These are phyloP conservation scores for Pentalonia nigronervosa DNA, from an alignment of 1,140 invertebrate species.

Conservation along the genomic window DNA sequence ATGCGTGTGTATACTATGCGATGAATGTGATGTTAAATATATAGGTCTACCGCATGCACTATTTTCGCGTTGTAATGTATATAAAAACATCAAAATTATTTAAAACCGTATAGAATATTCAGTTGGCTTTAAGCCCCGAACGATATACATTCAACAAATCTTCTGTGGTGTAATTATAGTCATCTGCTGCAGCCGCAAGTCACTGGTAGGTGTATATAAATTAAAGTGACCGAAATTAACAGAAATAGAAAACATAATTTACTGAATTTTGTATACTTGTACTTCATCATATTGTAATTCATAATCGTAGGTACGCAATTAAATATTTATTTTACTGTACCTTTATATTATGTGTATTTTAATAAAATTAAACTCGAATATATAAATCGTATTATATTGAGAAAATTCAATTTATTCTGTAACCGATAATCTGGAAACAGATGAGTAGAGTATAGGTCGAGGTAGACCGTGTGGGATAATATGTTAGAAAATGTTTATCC, in stretches of 20 bases:
- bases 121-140: not conserved
- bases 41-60: not conserved
- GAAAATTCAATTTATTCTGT: not conserved
- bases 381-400: not conserved
- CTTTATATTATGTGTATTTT: not conserved
- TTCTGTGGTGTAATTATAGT: not conserved
- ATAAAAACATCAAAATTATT: not conserved
- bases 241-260: not conserved
- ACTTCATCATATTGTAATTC: not conserved
- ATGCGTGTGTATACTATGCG: not conserved
- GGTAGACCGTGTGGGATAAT: not conserved
- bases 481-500: not conserved
- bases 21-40: not conserved
- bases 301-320: not conserved
- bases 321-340: not conserved
- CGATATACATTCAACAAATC: no score
- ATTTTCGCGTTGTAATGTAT: not conserved
- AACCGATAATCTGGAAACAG: not conserved
- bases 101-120: not conserved
- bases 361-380: not conserved
- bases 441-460: not conserved
- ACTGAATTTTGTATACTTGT: no score
- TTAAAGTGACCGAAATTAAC: not conserved
- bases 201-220: not conserved
- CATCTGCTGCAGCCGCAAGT: not conserved